These are phyloP conservation scores for Nylanderia fulva DNA, from an alignment of 1,140 invertebrate species.

Conservation along the genomic window DNA sequence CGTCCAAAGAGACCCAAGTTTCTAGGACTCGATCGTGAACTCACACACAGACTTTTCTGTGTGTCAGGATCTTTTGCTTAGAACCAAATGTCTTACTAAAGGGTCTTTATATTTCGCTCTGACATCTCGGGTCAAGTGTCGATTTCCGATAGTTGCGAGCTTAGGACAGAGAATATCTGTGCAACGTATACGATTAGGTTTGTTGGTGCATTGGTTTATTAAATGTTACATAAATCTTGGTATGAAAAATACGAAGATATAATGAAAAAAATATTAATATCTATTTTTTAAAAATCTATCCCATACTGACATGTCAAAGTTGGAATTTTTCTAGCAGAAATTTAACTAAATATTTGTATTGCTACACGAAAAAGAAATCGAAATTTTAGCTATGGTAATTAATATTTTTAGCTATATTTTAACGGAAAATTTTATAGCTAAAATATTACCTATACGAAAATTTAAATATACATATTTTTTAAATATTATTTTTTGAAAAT, in stretches of 20 bases:
- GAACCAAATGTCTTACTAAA: constrained; percentile 12
- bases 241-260: no score
- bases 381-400: no score
- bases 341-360: not conserved
- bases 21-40: not conserved
- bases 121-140: constrained; percentile 41
- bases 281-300: no score
- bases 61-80: constrained; percentile 16
- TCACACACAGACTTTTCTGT: not conserved
- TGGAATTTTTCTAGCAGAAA: no score
- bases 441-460: no score
- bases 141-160: constrained; percentile 51
- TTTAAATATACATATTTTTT: no score
- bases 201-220: not conserved
- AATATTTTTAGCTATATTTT: no score
- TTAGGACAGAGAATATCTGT: constrained; percentile 18
- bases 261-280: not conserved
- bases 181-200: not conserved
- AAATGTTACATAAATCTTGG: not conserved
- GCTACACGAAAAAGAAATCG: no score
- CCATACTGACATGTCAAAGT: not conserved
- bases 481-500: no score
- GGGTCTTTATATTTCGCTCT: not conserved
- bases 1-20: not conserved
- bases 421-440: no score